Conservation (phyloP, 2,113 vertebrate genomes). For the Gyps fulvus region DNA sequence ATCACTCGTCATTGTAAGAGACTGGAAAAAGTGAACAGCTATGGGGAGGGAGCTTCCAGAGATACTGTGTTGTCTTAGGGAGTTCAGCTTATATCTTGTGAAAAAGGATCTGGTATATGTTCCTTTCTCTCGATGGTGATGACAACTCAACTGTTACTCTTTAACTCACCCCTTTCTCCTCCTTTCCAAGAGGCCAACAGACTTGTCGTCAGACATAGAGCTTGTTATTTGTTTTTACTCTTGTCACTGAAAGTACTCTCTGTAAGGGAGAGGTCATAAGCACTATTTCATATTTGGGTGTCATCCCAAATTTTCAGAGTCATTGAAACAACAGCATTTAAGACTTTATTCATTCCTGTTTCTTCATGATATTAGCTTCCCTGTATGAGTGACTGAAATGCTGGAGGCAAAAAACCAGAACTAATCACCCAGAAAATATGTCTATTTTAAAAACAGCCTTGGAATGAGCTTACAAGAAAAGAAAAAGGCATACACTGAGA, state of each 20-base stretch:
- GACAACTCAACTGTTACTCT: background rate
- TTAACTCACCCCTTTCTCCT: background rate
- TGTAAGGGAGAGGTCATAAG: background rate
- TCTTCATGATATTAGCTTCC: background rate
- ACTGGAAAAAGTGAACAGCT: background rate
- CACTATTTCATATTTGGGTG: background rate
- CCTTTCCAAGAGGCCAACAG: background rate
- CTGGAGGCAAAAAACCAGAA: background rate
- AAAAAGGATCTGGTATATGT: background rate
- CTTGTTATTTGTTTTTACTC: background rate
- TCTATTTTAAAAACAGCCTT: background rate
- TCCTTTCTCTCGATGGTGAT: background rate
- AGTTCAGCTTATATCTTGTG: background rate
- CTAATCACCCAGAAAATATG: background rate
- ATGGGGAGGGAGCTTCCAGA: background rate
- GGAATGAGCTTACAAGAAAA: background rate
- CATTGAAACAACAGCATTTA: background rate
- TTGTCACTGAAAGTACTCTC: background rate
- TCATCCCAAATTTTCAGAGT: background rate
- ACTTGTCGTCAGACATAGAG: rapidly evolving
- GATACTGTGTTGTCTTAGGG: background rate
- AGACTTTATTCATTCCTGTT: background rate
- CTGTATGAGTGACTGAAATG: background rate
- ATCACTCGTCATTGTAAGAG: background rate
- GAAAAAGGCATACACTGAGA: background rate